A percentile compares a stretch with the other conserved stretches of the same genome.
phyloP scores from a whole-genome alignment of 2,797 vertebrate species.

The Pangasius macronema region DNA sequence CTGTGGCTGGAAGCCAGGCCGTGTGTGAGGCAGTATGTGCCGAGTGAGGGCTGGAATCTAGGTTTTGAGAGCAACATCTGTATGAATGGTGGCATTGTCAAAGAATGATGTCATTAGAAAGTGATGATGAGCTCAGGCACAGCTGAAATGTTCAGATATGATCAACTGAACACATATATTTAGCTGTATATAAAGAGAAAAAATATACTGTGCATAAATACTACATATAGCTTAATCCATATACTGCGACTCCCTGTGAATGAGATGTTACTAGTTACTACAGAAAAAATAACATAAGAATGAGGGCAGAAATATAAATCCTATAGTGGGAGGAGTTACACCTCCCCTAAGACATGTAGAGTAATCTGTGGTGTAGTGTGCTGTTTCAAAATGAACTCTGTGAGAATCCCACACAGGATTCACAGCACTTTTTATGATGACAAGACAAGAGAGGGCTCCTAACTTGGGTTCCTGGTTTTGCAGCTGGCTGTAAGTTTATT shows the following conservation, averaged over 20 bases:
- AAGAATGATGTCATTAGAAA: constrained; percentile 90
- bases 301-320: neutral
- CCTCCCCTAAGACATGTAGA: neutral
- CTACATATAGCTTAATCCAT: neutral
- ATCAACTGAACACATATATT: neutral
- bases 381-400: neutral
- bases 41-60: constrained; percentile 78
- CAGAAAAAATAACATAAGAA: neutral
- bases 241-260: neutral
- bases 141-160: constrained; percentile 83
- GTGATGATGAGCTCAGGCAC: constrained; percentile 90
- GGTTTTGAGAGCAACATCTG: constrained; percentile 87
- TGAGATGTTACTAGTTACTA: neutral
- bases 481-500: constrained; percentile 37
- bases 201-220: neutral
- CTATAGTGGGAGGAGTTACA: neutral
- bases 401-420: neutral
- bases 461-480: constrained; percentile 20
- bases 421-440: constrained; percentile 6
- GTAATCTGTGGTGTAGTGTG: neutral
- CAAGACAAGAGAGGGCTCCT: constrained; percentile 25
- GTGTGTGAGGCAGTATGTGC: constrained; percentile 51
- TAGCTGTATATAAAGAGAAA: neutral
- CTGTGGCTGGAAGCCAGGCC: constrained; percentile 75
- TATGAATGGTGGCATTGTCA: constrained; percentile 98